A percentile compares a stretch with the other conserved stretches of the same genome.
phyloP scores from a whole-genome alignment of 2,888 invertebrate genomes.

The Empis livida region DNA sequence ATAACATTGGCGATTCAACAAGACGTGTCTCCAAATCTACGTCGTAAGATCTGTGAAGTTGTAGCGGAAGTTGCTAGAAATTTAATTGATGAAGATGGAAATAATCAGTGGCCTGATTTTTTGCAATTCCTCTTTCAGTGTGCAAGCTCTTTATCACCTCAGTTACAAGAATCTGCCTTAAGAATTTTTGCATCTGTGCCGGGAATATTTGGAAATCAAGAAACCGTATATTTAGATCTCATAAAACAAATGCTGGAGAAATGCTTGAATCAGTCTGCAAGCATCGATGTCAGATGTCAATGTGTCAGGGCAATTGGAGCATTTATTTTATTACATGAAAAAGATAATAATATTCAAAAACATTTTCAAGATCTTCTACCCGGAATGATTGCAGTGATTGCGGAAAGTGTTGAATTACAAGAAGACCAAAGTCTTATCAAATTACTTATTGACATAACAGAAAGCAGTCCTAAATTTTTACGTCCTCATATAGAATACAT shows the following conservation, averaged over 20 bases:
- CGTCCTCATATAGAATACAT: slow-evolving; percentile 75
- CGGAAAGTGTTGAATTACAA: slow-evolving; percentile 67
- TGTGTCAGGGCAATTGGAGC: slow-evolving; percentile 73
- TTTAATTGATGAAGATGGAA: slow-evolving; percentile 88
- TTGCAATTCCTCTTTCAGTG: slow-evolving; percentile 90
- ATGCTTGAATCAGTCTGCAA: slow-evolving; percentile 58
- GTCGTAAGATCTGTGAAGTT: slow-evolving; percentile 90
- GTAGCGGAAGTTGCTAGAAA: slow-evolving; percentile 93
- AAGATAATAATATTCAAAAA: slow-evolving; percentile 79
- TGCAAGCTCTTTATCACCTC: slow-evolving; percentile 68
- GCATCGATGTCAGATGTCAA: slow-evolving; percentile 64
- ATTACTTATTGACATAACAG: slow-evolving; percentile 86
- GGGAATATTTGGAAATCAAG: slow-evolving; percentile 92
- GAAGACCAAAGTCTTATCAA: slow-evolving; percentile 87
- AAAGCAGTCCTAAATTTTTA: slow-evolving; percentile 84
- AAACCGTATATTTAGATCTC: slow-evolving; percentile 76
- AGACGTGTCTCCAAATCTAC: slow-evolving; percentile 62
- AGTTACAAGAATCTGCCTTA: slow-evolving; percentile 84
- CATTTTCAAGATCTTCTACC: slow-evolving; percentile 78
- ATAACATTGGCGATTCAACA: slow-evolving; percentile 73
- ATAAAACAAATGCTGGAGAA: slow-evolving; percentile 92
- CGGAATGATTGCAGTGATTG: slow-evolving; percentile 56
- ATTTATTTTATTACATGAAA: slow-evolving; percentile 86
- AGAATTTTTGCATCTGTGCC: slow-evolving; percentile 95
- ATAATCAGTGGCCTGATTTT: slow-evolving; percentile 94